phyloP scores from a whole-genome alignment of 2,113 vertebrate genomes.

The Rhinoderma darwinii region DNA sequence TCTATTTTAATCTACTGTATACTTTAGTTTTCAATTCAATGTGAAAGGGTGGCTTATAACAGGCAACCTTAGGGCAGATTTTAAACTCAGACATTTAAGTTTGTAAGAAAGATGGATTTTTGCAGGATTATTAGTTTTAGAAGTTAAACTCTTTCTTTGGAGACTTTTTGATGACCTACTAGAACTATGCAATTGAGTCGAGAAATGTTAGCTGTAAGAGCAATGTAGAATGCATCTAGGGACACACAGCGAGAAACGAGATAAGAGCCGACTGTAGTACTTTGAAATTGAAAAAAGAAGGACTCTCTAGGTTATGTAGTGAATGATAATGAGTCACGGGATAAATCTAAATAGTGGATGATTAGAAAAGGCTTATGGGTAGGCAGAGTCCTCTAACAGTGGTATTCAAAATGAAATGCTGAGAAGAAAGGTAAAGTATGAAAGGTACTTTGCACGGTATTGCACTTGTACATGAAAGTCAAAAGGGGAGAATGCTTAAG shows the following conservation, averaged over 20 bases:
- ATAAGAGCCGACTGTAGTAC: background rate
- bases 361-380: background rate
- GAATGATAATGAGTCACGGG: background rate
- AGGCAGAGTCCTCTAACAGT: background rate
- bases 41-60: background rate
- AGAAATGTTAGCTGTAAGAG: conserved; percentile 12
- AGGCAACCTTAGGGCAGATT: background rate
- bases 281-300: conserved; percentile 19
- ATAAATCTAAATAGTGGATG: conserved; percentile 1
- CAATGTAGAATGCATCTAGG: conserved; percentile 1
- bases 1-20: too few relatives aligned
- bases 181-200: background rate
- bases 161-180: conserved; percentile 18
- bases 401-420: background rate
- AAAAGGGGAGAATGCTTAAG: background rate
- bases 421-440: background rate
- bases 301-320: conserved; percentile 8
- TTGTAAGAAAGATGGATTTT: background rate
- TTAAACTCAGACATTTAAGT: background rate
- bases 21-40: background rate
- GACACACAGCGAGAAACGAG: background rate
- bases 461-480: background rate
- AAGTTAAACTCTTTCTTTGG: conserved; percentile 14
- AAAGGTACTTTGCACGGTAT: background rate
- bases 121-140: background rate